These are phyloP conservation scores for Plebejus argus DNA, from an alignment of 2,888 invertebrate species.

Conservation along the genomic window DNA sequence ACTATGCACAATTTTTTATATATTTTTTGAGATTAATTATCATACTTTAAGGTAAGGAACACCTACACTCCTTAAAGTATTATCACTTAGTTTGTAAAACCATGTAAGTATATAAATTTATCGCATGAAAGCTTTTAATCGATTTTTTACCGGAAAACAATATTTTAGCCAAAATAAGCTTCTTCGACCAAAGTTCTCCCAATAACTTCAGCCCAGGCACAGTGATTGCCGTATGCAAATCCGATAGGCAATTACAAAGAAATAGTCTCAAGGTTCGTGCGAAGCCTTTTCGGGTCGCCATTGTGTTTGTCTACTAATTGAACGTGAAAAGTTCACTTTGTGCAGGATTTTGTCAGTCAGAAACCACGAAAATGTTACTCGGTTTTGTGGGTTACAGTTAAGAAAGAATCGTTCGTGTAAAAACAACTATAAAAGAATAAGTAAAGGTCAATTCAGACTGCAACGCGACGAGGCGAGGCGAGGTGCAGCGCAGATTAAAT, in stretches of 20 bases:
- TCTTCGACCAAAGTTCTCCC: background rate
- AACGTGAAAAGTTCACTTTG: conserved; percentile 5
- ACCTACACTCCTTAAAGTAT: too few relatives aligned
- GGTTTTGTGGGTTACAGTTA: background rate
- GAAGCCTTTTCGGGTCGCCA: conserved; percentile 58
- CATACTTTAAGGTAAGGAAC: too few relatives aligned
- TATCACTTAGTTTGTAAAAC: too few relatives aligned
- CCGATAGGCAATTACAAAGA: conserved; percentile 38
- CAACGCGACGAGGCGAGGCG: too few relatives aligned
- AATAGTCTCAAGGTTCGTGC: conserved; percentile 50
- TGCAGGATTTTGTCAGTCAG: background rate
- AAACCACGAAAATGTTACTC: background rate
- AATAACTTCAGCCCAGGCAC: background rate
- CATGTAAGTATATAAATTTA: too few relatives aligned
- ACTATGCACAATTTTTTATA: too few relatives aligned
- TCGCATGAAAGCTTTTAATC: background rate
- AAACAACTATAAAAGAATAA: background rate
- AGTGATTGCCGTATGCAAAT: conserved; percentile 44
- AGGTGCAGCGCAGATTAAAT: too few relatives aligned
- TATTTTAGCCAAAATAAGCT: background rate
- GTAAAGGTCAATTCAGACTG: too few relatives aligned
- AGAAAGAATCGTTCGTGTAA: background rate
- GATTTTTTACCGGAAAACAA: background rate
- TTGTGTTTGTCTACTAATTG: conserved; percentile 34
- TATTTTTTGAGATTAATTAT: too few relatives aligned